Conservation (phyloP, 2,113 vertebrate species). For the Coryphaenoides rupestris region DNA sequence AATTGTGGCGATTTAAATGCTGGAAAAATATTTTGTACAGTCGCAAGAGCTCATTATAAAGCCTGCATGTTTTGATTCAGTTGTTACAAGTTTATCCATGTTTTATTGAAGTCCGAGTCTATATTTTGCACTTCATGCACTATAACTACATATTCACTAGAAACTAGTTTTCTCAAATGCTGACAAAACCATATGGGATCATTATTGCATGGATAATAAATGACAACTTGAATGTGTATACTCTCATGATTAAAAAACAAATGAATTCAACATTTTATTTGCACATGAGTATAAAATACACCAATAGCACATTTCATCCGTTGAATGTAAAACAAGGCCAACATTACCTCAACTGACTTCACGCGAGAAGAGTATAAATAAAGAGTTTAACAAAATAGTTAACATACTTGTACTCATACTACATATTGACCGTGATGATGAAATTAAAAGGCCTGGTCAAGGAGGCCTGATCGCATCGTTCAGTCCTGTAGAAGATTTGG, state of each 20-base stretch:
- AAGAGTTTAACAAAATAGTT: too few species aligned
- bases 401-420: too few species aligned
- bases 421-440: not conserved
- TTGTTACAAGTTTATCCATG: not conserved
- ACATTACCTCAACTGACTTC: constrained; percentile 25
- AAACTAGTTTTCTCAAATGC: constrained; percentile 11
- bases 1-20: constrained; percentile 33
- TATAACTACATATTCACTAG: not conserved
- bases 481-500: constrained; percentile 60
- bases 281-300: constrained; percentile 71
- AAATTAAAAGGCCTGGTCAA: constrained; percentile 16
- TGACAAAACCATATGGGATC: constrained; percentile 29
- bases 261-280: constrained; percentile 69
- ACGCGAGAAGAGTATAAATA: not conserved
- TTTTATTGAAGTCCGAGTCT: too few species aligned
- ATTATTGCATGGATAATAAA: constrained; percentile 53
- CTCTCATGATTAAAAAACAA: not conserved
- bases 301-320: constrained; percentile 38
- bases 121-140: too few species aligned
- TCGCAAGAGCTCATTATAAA: not conserved
- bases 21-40: constrained; percentile 26
- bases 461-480: constrained; percentile 8
- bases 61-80: constrained; percentile 1
- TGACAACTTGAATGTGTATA: not conserved
- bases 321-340: constrained; percentile 22